A percentile compares a stretch with the other conserved stretches of the same genome.
phyloP scores from a whole-genome alignment of 2,888 invertebrate species.

The Polylopha cassiicola region DNA sequence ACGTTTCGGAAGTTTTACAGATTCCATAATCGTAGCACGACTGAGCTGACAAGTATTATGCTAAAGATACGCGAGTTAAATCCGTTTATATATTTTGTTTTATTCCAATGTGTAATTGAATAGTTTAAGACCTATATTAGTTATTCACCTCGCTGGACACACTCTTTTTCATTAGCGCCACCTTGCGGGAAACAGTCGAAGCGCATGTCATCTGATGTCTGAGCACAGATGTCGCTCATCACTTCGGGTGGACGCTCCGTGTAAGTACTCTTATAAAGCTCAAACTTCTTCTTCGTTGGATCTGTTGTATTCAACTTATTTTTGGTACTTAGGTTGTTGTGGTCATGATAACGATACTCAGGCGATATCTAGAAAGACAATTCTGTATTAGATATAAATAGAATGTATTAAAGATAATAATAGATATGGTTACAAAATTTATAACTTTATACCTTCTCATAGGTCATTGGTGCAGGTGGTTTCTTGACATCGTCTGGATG shows the following conservation, averaged over 20 bases:
- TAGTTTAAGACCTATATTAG: neutral
- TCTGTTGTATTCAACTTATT: constrained; percentile 57
- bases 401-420: neutral
- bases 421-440: neutral
- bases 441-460: constrained; percentile 51
- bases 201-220: constrained; percentile 63
- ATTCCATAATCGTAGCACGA: too few relatives aligned
- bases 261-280: constrained; percentile 49
- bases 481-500: constrained; percentile 65
- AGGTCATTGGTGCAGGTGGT: constrained; percentile 51
- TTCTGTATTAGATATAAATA: neutral
- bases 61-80: too few relatives aligned
- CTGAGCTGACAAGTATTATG: too few relatives aligned
- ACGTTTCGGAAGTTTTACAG: too few relatives aligned
- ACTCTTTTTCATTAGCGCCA: constrained; percentile 67
- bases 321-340: constrained; percentile 70
- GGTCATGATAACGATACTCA: constrained; percentile 69
- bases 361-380: constrained; percentile 37
- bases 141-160: constrained; percentile 73
- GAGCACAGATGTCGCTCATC: constrained; percentile 59
- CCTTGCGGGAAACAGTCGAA: constrained; percentile 85
- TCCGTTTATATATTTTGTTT: too few relatives aligned
- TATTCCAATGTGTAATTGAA: neutral
- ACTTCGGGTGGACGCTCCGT: constrained; percentile 44
- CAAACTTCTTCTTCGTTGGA: constrained; percentile 37